A percentile compares a stretch with the other conserved stretches of the same genome.
Conservation (phyloP, 2,888 invertebrate species). For the Epistrophella euchroma region DNA sequence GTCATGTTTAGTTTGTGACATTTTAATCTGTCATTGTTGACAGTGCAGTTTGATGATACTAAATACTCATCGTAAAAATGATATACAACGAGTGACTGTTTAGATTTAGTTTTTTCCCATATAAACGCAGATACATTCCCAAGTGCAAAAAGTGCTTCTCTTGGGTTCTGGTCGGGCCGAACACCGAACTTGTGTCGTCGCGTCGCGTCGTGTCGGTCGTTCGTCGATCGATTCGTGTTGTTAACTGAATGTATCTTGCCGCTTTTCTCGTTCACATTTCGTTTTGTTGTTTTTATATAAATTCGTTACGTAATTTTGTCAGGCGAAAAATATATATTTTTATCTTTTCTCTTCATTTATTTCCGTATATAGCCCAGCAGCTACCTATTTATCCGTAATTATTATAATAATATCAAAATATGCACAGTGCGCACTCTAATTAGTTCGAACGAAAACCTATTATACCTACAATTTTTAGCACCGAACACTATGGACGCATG, state of each 20-base stretch:
- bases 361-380: background rate
- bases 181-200: background rate
- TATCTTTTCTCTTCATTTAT: conserved; percentile 55
- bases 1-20: conserved; percentile 57
- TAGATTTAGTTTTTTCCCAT: background rate
- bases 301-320: conserved; percentile 65
- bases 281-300: conserved; percentile 25
- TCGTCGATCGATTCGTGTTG: conserved; percentile 63
- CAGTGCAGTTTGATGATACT: conserved; percentile 27
- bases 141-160: background rate
- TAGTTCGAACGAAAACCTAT: background rate
- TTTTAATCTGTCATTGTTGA: conserved; percentile 33
- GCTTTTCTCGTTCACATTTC: conserved; percentile 64
- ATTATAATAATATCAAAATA: conserved; percentile 11
- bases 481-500: background rate
- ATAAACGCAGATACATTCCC: too few species aligned
- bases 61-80: conserved; percentile 11
- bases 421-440: conserved; percentile 10
- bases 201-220: conserved; percentile 41
- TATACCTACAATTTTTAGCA: background rate
- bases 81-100: background rate
- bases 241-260: conserved; percentile 55
- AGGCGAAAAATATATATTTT: conserved; percentile 63
- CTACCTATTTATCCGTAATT: conserved; percentile 12
- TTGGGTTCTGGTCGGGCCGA: background rate